These are phyloP conservation scores for Timema podura DNA, from an alignment of 2,888 invertebrate genomes.

Conservation along the genomic window DNA sequence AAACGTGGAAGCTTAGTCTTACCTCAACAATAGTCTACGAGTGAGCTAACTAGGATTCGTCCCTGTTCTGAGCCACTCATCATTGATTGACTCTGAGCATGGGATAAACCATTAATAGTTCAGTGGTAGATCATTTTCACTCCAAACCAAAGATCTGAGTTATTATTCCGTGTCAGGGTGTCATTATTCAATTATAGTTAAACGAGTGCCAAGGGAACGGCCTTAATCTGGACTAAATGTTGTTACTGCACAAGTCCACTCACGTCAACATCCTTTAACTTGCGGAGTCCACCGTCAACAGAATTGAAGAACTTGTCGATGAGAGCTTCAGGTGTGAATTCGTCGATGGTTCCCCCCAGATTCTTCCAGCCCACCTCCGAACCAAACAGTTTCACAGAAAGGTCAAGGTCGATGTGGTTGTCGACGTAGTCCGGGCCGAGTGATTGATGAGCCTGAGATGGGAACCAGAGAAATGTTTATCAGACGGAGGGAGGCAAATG, in stretches of 20 bases:
- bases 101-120: background rate
- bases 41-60: background rate
- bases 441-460: slow-evolving; percentile 32
- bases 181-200: too few species aligned
- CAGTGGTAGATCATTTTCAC: too few species aligned
- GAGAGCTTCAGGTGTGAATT: slow-evolving; percentile 55
- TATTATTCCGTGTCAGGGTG: too few species aligned
- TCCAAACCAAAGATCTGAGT: too few species aligned
- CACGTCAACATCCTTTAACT: slow-evolving; percentile 64
- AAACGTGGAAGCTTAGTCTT: background rate
- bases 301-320: slow-evolving; percentile 58
- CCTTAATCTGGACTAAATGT: background rate
- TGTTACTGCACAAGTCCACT: slow-evolving; percentile 30
- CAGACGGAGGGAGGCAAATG: too few species aligned
- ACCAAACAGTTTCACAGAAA: slow-evolving; percentile 81
- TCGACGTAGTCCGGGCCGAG: slow-evolving; percentile 8
- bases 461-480: too few species aligned
- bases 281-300: slow-evolving; percentile 58
- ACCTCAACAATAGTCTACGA: background rate
- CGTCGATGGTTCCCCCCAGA: slow-evolving; percentile 55
- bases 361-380: slow-evolving; percentile 72
- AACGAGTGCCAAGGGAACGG: background rate
- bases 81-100: background rate
- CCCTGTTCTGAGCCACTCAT: background rate
- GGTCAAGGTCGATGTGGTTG: slow-evolving; percentile 50